Evolutionary conservation across 2,113 vertebrate species (phyloP).

Genomic region (Cavia aperea): DNA sequence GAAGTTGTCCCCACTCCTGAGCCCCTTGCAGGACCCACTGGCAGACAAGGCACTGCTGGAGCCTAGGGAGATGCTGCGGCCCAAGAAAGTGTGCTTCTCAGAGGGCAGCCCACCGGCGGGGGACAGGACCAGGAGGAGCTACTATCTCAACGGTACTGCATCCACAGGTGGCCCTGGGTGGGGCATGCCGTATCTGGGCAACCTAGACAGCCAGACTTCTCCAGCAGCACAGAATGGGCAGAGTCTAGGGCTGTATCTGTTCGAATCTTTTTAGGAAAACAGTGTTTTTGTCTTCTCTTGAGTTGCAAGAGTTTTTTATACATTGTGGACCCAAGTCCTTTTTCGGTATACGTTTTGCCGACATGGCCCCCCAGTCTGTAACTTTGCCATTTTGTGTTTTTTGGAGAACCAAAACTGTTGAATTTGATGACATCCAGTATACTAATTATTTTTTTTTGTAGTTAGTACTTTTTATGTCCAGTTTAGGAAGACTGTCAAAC

Average conservation of each 20-base stretch:
- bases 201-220: background rate
- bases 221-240: background rate
- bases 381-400: background rate
- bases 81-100: conserved; percentile 67
- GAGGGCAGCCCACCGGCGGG: conserved; percentile 57
- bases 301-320: background rate
- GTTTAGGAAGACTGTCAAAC: background rate
- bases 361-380: background rate
- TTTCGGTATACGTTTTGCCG: background rate
- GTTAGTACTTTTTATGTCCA: background rate
- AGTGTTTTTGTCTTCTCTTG: background rate
- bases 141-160: conserved; percentile 51
- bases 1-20: conserved; percentile 50
- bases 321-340: background rate
- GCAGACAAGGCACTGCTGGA: conserved; percentile 60
- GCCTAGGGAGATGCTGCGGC: conserved; percentile 39
- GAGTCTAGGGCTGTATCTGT: background rate
- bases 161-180: background rate
- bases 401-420: background rate
- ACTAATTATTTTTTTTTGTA: background rate
- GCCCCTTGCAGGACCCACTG: conserved; percentile 56
- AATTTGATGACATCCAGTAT: background rate
- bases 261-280: background rate
- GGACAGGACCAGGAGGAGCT: conserved; percentile 62
- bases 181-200: background rate